phyloP scores from a whole-genome alignment of 2,888 invertebrate genomes.

The Platycheirus albimanus region DNA sequence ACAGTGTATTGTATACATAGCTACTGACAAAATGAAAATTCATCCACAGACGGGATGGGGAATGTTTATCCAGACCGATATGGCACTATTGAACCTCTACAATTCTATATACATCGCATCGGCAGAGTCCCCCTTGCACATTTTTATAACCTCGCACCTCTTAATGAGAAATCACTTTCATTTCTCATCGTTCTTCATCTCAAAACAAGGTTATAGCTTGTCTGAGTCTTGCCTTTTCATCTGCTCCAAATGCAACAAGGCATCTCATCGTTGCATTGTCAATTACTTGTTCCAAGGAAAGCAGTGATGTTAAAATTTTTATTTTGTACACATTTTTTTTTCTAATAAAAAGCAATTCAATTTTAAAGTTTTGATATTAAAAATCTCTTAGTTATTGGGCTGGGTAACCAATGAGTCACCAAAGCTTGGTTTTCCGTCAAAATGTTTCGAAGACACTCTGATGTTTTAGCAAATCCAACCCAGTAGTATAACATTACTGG shows the following conservation, averaged over 20 bases:
- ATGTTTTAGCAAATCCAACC: background rate
- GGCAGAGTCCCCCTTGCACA: constrained; percentile 32
- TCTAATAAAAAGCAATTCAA: too few species aligned
- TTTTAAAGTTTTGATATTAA: too few species aligned
- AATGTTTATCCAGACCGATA: constrained; percentile 72
- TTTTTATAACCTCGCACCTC: constrained; percentile 68
- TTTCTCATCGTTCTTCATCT: constrained; percentile 54
- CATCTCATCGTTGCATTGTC: constrained; percentile 60
- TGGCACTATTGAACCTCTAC: constrained; percentile 57
- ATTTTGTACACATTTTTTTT: too few species aligned
- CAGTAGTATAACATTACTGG: constrained; percentile 11
- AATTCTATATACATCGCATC: too few species aligned
- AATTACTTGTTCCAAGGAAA: constrained; percentile 40
- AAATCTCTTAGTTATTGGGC: too few species aligned
- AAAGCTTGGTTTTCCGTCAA: too few species aligned
- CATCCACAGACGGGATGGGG: constrained; percentile 57
- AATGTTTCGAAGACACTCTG: too few species aligned
- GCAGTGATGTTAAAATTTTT: constrained; percentile 22
- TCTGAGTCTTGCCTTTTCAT: constrained; percentile 12
- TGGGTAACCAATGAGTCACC: too few species aligned
- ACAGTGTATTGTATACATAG: too few species aligned
- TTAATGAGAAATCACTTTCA: constrained; percentile 74
- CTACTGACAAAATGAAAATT: constrained; percentile 59
- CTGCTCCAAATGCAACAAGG: constrained; percentile 42
- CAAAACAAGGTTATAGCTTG: constrained; percentile 31